Evolutionary conservation across 2,888 invertebrate genomes (phyloP).

Genomic region (Silvanus unidentatus): DNA sequence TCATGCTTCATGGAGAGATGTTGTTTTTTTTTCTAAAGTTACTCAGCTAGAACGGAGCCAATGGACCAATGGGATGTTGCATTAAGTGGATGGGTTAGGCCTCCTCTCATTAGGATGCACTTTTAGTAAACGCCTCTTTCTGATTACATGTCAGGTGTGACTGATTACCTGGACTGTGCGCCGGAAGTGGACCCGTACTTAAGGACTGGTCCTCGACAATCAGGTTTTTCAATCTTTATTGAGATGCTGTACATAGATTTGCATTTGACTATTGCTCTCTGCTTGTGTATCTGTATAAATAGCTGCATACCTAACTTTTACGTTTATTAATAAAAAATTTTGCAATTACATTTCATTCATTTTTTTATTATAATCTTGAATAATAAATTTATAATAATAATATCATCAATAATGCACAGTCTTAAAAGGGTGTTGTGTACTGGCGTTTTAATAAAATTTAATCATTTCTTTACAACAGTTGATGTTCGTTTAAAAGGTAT

Average conservation of each 20-base stretch:
- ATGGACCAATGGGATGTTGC: slow-evolving; percentile 38
- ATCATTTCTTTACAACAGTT: no score
- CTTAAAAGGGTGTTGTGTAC: no score
- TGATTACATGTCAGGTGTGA: slow-evolving; percentile 48
- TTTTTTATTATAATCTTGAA: no score
- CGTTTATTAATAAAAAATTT: no score
- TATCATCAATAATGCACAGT: no score
- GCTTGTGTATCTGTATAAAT: not conserved
- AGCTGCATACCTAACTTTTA: not conserved
- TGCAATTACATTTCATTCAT: no score
- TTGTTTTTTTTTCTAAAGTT: slow-evolving; percentile 5
- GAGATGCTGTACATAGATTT: slow-evolving; percentile 14
- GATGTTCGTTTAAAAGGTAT: no score
- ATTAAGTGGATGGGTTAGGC: slow-evolving; percentile 24
- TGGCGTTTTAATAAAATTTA: no score
- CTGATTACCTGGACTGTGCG: slow-evolving; percentile 43
- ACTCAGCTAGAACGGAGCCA: not conserved
- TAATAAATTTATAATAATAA: no score
- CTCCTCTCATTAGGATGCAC: slow-evolving; percentile 44
- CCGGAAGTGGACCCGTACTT: slow-evolving; percentile 40
- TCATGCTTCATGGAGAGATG: no score
- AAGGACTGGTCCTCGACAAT: slow-evolving; percentile 29
- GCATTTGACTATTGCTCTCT: slow-evolving; percentile 3
- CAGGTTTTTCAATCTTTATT: slow-evolving; percentile 25
- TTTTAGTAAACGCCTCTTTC: slow-evolving; percentile 43